These are phyloP conservation scores for Pelmatolapia mariae DNA, from an alignment of 2,113 vertebrate species.

Conservation along the genomic window DNA sequence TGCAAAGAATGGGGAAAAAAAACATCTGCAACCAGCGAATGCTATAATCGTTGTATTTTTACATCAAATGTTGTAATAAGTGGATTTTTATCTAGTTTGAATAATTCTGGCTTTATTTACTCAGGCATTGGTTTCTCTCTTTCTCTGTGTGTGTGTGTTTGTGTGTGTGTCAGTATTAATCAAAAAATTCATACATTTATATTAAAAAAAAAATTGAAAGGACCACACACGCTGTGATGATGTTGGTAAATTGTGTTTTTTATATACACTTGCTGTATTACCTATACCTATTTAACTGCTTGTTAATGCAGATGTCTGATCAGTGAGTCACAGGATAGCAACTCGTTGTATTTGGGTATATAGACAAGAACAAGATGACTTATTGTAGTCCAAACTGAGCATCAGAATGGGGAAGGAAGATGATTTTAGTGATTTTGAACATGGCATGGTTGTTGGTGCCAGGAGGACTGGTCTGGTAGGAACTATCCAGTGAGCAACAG, in stretches of 20 bases:
- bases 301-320: not conserved
- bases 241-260: not conserved
- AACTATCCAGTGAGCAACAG: not conserved
- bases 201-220: not conserved
- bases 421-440: not conserved
- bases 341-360: not conserved
- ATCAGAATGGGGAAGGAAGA: not conserved
- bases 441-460: not conserved
- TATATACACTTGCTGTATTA: not conserved
- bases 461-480: not conserved
- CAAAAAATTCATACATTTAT: not conserved
- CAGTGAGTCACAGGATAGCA: not conserved
- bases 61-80: not conserved
- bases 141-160: too few relatives aligned
- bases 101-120: not conserved
- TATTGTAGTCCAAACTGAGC: not conserved
- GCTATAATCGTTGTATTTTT: not conserved
- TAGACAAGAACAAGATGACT: not conserved
- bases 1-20: rapidly evolving
- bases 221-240: not conserved
- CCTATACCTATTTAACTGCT: not conserved
- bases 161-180: not conserved
- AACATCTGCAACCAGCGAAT: not conserved
- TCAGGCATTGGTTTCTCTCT: not conserved
- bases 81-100: not conserved